Evolutionary conservation across 2,113 vertebrate genomes (phyloP).

Genomic region (Phylloscopus whistleri): DNA sequence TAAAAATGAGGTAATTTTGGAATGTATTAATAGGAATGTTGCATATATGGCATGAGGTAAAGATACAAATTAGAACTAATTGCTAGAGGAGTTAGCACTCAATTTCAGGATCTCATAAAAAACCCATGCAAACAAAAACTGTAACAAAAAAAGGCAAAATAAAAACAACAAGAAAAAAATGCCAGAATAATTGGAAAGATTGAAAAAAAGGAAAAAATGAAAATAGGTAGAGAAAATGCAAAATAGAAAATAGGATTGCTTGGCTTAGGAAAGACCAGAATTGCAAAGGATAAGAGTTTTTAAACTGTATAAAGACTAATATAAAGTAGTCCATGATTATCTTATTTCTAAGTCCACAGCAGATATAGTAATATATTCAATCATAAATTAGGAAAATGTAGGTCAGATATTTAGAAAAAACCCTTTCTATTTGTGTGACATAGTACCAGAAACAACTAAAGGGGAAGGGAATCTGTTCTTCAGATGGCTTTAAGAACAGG

Average conservation of each 20-base stretch:
- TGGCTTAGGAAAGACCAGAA: not conserved
- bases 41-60: not conserved
- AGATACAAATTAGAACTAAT: not conserved
- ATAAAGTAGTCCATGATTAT: not conserved
- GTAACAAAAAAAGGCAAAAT: not conserved
- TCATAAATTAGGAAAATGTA: not conserved
- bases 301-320: not conserved
- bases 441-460: not conserved
- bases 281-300: not conserved
- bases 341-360: not conserved
- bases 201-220: not conserved
- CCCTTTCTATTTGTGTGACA: not conserved
- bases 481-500: not conserved
- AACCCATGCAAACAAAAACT: not conserved
- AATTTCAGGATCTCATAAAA: not conserved
- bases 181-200: not conserved
- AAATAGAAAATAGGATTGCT: not conserved
- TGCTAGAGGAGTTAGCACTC: not conserved
- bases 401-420: not conserved
- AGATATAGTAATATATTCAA: not conserved
- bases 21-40: not conserved
- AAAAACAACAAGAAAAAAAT: not conserved
- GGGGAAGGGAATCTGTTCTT: not conserved
- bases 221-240: not conserved
- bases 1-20: not conserved